Conservation (phyloP, 1,140 invertebrate genomes). For the Xylocopa sonorina region DNA sequence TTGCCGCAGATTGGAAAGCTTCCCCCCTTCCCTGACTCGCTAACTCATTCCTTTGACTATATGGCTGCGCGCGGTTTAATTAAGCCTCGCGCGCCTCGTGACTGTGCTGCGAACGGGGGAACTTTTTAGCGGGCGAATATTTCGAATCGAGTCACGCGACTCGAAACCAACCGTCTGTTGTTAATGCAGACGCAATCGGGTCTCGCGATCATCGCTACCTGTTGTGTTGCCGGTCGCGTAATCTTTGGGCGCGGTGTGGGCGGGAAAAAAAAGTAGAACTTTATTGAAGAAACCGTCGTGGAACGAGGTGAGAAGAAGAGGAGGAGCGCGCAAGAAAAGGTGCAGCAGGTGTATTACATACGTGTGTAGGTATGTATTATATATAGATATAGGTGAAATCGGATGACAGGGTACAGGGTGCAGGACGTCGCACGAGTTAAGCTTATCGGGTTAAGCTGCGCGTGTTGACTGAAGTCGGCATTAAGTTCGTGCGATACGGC, state of each 20-base stretch:
- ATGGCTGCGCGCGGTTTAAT: conserved; percentile 5
- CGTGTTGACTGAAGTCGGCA: conserved; percentile 46
- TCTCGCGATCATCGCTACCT: conserved; percentile 25
- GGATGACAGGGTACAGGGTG: conserved; percentile 32
- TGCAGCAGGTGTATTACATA: too few species aligned
- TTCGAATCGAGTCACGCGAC: neutral
- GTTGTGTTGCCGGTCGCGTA: conserved; percentile 9
- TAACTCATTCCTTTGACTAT: too few species aligned
- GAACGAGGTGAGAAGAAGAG: too few species aligned
- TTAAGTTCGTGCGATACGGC: conserved; percentile 46
- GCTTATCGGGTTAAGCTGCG: conserved; percentile 44
- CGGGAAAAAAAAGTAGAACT: too few species aligned
- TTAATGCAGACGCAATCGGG: neutral
- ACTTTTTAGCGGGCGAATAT: conserved; percentile 18
- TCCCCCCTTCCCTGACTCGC: neutral
- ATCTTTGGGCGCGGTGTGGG: too few species aligned
- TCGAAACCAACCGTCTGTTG: neutral
- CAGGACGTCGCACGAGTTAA: conserved; percentile 24
- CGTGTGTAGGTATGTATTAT: too few species aligned
- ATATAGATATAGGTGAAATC: conserved; percentile 35
- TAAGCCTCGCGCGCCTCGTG: conserved; percentile 9
- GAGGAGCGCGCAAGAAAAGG: neutral
- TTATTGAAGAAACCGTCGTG: too few species aligned
- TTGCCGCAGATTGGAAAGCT: conserved; percentile 35
- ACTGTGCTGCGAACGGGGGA: neutral